phyloP scores from a whole-genome alignment of 2,113 vertebrate species.

The Poicephalus gulielmi region DNA sequence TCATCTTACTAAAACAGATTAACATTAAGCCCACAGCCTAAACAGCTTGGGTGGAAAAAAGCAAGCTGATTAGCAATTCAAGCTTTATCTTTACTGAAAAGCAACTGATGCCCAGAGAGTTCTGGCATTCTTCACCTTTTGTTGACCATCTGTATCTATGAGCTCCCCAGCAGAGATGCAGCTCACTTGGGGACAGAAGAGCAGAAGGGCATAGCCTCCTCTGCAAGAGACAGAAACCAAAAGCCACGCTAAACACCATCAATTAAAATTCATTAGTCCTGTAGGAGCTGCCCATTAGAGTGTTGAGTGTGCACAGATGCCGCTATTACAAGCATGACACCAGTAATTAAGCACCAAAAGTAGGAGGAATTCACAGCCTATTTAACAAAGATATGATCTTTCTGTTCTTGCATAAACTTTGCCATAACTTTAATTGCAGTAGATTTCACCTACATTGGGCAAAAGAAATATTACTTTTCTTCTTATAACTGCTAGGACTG shows the following conservation, averaged over 20 bases:
- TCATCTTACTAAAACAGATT: conserved; percentile 67
- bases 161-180: conserved; percentile 68
- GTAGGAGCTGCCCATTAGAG: conserved; percentile 80
- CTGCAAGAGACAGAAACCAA: conserved; percentile 67
- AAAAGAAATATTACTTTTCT: conserved; percentile 66
- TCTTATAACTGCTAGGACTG: conserved; percentile 29
- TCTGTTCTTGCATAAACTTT: conserved; percentile 70
- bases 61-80: conserved; percentile 83
- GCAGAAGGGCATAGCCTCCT: conserved; percentile 77
- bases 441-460: conserved; percentile 53
- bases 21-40: conserved; percentile 62
- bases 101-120: conserved; percentile 68
- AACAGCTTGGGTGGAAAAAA: conserved; percentile 76
- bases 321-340: conserved; percentile 71
- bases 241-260: conserved; percentile 79
- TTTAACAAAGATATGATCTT: conserved; percentile 74
- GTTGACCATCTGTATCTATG: conserved; percentile 87
- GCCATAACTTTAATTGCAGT: conserved; percentile 64
- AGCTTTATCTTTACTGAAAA: conserved; percentile 77
- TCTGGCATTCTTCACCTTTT: conserved; percentile 80
- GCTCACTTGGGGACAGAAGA: conserved; percentile 72
- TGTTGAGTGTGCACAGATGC: conserved; percentile 81
- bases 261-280: conserved; percentile 89
- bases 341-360: conserved; percentile 78
- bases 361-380: conserved; percentile 75